Conservation (phyloP, 2,888 invertebrate genomes). For the Bellardia bayeri region DNA sequence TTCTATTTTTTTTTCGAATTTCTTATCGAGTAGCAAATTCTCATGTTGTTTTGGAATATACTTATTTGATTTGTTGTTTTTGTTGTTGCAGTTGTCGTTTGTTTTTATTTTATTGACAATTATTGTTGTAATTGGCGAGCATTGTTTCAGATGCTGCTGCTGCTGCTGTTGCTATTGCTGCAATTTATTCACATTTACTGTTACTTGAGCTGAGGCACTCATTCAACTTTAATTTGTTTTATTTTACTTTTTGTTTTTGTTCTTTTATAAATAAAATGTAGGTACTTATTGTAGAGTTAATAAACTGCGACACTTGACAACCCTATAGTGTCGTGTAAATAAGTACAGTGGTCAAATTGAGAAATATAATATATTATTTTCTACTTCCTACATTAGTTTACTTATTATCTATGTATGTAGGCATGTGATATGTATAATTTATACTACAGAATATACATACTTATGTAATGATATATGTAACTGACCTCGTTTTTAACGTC, state of each 20-base stretch:
- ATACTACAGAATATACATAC: too few species aligned
- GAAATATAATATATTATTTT: too few species aligned
- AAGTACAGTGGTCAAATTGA: slow-evolving; percentile 18
- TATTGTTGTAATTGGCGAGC: slow-evolving; percentile 54
- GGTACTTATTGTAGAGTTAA: slow-evolving; percentile 43
- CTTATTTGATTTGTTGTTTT: slow-evolving; percentile 6
- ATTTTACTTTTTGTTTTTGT: not conserved
- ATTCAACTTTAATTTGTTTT: slow-evolving; percentile 4
- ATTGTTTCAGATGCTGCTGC: slow-evolving; percentile 45
- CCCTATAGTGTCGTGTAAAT: slow-evolving; percentile 12
- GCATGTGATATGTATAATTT: too few species aligned
- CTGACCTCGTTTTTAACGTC: too few species aligned
- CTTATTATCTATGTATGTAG: too few species aligned
- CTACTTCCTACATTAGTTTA: too few species aligned
- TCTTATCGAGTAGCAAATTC: slow-evolving; percentile 33
- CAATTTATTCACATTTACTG: slow-evolving; percentile 48
- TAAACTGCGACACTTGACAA: slow-evolving; percentile 28
- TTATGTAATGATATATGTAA: too few species aligned
- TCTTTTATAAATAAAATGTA: slow-evolving; percentile 47
- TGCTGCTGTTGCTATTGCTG: slow-evolving; percentile 4
- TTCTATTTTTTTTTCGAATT: not conserved
- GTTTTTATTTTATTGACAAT: slow-evolving; percentile 51
- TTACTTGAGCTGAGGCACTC: slow-evolving; percentile 13
- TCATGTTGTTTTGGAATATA: slow-evolving; percentile 49
- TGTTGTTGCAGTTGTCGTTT: not conserved